Base-by-base conservation (phyloP, 2,797 vertebrate species). In the Yasuhikotakia modesta region DNA sequence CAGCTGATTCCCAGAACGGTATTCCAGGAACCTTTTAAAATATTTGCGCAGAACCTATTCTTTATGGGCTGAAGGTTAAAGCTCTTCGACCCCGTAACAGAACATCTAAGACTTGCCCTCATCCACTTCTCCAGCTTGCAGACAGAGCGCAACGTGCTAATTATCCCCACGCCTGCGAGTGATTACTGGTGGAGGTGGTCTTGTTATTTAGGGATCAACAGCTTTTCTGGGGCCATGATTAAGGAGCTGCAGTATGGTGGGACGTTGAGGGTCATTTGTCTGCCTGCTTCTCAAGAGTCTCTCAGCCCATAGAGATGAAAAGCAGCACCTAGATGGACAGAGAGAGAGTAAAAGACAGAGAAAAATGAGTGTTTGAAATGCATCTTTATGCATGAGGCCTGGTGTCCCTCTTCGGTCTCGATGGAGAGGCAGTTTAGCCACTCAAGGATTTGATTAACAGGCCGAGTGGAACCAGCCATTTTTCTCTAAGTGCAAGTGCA, bases 331-430 rank as follows among this genome's bases (percentile, higher is more conserved):
- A 76, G 61, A 53, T 60, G 65, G 58, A 64, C 60, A 75, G 27
- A 76, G 27, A 76, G 30, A 50, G 70, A 65, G 71, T 48, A 76
- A 82, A 72, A 73, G 80, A 81, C 78, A 46, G 74, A 70, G 79
- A 79, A 75, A 79, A 83, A 82, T 69, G 83, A 85, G 83, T 79
- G 66, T 81, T 48, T 50, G 16, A 75, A 63, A 78, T 68, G 74
- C 78, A 86, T 87, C 85, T 86, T 86, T 86, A 87, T 87, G 85
- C 79, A 87, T 87, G 85, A 87, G 87, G 64, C 83, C 76, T 69
- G 35, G 63, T 74, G 50, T 75, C 77, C 80, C 77, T 32, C 76
- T 74, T 60, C 55, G 66, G 57, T 78, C 79, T 81, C 76, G 72
- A 82, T 84, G 82, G 84, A 87, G 84, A 85, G 86, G 81, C 76